phyloP scores from a whole-genome alignment of 2,888 invertebrate species.

The Macrosiphum euphorbiae region DNA sequence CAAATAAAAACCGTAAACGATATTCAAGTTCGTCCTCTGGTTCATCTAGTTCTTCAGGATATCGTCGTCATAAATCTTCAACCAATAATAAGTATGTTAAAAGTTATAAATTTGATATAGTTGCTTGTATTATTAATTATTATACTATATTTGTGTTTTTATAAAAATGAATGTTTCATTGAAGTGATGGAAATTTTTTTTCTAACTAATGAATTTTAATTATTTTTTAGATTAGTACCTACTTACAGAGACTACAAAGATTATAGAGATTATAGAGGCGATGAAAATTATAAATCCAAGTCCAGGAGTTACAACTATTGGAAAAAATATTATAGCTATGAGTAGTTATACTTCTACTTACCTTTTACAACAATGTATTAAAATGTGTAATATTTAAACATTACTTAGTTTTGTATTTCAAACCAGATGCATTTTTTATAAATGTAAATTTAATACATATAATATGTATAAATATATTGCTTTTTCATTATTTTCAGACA shows the following conservation, averaged over 20 bases:
- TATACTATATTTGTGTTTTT: not conserved
- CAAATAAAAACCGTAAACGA: constrained; percentile 50
- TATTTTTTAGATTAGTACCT: constrained; percentile 52
- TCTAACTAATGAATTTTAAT: not conserved
- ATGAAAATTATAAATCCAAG: constrained; percentile 61
- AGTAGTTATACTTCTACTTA: constrained; percentile 31
- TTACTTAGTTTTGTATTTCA: not conserved
- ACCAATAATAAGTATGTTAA: constrained; percentile 60
- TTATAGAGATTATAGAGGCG: constrained; percentile 57
- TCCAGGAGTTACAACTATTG: constrained; percentile 65
- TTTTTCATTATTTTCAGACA: constrained; percentile 42
- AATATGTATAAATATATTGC: not conserved
- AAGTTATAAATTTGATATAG: not conserved
- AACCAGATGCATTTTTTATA: constrained; percentile 28
- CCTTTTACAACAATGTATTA: not conserved
- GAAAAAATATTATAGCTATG: constrained; percentile 65
- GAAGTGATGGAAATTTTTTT: not conserved
- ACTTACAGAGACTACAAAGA: constrained; percentile 60
- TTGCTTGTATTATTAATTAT: not conserved
- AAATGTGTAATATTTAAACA: constrained; percentile 22
- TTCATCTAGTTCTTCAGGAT: constrained; percentile 61
- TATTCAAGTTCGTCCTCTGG: constrained; percentile 58
- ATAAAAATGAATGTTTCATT: not conserved
- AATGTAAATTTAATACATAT: not conserved
- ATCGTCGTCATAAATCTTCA: constrained; percentile 62